Percentiles rank a stretch among this genome's conserved stretches.
Evolutionary conservation across 2,888 invertebrate species (phyloP).

Genomic region (Leucozona laternaria): DNA sequence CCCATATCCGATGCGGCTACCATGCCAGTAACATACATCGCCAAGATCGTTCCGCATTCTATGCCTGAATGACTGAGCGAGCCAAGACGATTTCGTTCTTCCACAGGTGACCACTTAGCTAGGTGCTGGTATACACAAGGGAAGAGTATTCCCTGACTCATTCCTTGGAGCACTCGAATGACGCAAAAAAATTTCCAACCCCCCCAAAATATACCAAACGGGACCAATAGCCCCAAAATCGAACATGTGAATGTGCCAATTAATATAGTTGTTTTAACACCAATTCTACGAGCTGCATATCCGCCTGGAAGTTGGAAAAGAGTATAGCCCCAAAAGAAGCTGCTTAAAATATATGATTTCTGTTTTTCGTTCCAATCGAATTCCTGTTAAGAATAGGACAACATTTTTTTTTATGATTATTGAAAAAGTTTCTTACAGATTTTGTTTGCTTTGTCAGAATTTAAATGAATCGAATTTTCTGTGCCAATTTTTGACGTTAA

Average conservation of each 20-base stretch:
- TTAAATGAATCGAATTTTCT: too few relatives aligned
- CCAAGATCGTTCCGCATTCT: constrained; percentile 87
- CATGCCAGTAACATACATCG: constrained; percentile 86
- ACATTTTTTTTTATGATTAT: too few relatives aligned
- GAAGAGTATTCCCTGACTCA: constrained; percentile 86
- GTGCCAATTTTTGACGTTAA: too few relatives aligned
- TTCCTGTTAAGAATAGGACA: constrained; percentile 40
- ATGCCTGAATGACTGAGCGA: constrained; percentile 85
- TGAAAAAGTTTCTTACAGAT: too few relatives aligned
- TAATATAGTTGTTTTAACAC: constrained; percentile 86
- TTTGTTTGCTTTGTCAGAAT: too few relatives aligned
- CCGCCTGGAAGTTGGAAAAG: constrained; percentile 86
- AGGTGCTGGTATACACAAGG: constrained; percentile 86
- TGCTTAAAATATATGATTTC: constrained; percentile 85
- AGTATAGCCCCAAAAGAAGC: constrained; percentile 87
- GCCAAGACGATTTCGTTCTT: constrained; percentile 87
- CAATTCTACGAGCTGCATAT: constrained; percentile 87
- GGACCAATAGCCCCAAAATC: constrained; percentile 86
- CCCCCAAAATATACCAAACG: constrained; percentile 86
- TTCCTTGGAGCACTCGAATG: constrained; percentile 86
- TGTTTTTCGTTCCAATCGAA: constrained; percentile 84
- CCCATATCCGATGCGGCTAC: constrained; percentile 85
- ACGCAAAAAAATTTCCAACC: constrained; percentile 85
- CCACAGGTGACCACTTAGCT: constrained; percentile 87
- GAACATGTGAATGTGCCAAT: constrained; percentile 85